phyloP scores from a whole-genome alignment of 2,888 invertebrate genomes.

The Blomia tropicalis region DNA sequence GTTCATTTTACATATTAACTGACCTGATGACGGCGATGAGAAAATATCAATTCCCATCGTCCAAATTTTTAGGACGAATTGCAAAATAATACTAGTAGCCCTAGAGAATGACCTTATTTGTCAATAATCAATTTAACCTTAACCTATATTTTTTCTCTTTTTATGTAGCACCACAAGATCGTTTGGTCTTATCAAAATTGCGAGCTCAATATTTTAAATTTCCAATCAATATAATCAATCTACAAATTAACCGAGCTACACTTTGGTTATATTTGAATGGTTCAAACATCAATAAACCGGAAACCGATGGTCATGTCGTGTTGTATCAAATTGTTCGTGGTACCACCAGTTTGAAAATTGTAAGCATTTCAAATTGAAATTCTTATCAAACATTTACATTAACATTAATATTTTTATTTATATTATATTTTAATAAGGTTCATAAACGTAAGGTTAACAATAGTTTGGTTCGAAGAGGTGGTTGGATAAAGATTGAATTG shows the following conservation, averaged over 20 bases:
- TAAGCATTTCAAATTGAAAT: no score
- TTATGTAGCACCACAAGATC: slow-evolving; percentile 45
- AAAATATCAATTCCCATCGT: no score
- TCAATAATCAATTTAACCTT: not conserved
- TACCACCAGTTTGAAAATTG: slow-evolving; percentile 6
- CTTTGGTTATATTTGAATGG: slow-evolving; percentile 49
- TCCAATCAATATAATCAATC: slow-evolving; percentile 50
- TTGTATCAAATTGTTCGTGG: slow-evolving; percentile 21
- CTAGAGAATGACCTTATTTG: no score
- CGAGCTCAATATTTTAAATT: slow-evolving; percentile 56
- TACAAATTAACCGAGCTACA: slow-evolving; percentile 49
- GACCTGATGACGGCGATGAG: not conserved
- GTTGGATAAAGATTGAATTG: slow-evolving; percentile 58
- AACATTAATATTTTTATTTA: not conserved
- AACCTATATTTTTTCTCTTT: slow-evolving; percentile 11
- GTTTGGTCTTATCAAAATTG: slow-evolving; percentile 50
- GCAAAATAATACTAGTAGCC: not conserved
- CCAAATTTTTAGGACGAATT: no score
- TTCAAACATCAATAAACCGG: not conserved
- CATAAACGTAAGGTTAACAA: not conserved
- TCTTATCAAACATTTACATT: no score
- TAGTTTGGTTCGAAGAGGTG: slow-evolving; percentile 31
- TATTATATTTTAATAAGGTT: not conserved
- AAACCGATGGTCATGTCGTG: slow-evolving; percentile 20
- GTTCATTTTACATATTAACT: not conserved